Base-by-base conservation (phyloP, 2,888 invertebrate genomes). In the Leptopilina drosophilae region DNA sequence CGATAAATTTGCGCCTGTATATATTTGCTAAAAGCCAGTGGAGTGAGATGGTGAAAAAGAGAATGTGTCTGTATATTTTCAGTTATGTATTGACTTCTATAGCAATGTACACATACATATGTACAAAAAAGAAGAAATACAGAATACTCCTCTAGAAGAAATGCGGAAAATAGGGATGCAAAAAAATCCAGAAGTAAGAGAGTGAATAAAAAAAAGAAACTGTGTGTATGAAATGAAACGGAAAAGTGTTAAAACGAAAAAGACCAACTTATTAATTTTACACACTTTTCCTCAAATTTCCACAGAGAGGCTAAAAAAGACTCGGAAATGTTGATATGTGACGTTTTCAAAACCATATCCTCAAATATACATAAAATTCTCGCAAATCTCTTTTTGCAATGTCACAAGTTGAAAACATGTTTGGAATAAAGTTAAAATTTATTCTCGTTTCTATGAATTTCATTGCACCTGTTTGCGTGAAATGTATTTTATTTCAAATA, bases 1-100 rank as follows among this genome's bases (percentile, higher is more conserved):
- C 84, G 84, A 85, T 85, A 85, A 85, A 85, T 85, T 85, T 77
- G 83, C 82, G 78, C 81, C 78, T 82, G 84, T 83, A 84, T 69
- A 69, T 83, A 85, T 84, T 85, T 84, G 83, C 82, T 78, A 84
- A 83, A 83, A 80, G 83, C 77, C 82, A 78, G 80, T 53, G 33
- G 80, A 4, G 56, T 73, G 66, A 77, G 81, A 77, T 73, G 75
- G 81, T 78, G 82, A 76, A 82, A 83, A 81, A 75, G 78, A 62
- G 80, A 78, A 79, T 78, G 66, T 77, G 78, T 73, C 79, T 65
- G 64, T 33, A 77, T 40, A 11, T 46, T 49, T 11, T 49, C 49
- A 49, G 49, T 49, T 49, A 49, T 49, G 49, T 49, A 49, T 49
- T 9, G 11, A 49, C 49, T 49, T 49, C 9, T 11, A 49, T 42